These are phyloP conservation scores for Pangasianodon gigas DNA, from an alignment of 2,113 vertebrate species.

Conservation along the genomic window DNA sequence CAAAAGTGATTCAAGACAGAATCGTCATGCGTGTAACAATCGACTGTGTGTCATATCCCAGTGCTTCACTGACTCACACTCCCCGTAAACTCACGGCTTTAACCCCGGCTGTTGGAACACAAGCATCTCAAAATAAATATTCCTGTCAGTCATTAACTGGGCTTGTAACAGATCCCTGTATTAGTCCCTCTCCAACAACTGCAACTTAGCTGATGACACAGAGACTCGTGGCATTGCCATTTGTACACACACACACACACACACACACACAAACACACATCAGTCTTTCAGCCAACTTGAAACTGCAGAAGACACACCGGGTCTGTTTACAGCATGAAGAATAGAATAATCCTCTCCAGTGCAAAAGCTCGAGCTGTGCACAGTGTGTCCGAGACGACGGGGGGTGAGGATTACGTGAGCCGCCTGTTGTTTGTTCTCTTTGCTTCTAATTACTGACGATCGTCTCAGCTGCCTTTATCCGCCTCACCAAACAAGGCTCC, in stretches of 20 bases:
- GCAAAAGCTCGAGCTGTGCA: neutral
- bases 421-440: slow-evolving; percentile 17
- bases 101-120: slow-evolving; percentile 45
- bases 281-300: neutral
- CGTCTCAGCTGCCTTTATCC: slow-evolving; percentile 13
- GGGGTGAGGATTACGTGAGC: slow-evolving; percentile 24
- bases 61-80: neutral
- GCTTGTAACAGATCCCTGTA: slow-evolving; percentile 30
- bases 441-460: neutral
- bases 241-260: neutral
- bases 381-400: neutral
- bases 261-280: neutral
- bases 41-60: neutral
- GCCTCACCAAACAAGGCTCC: neutral
- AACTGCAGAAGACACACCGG: neutral
- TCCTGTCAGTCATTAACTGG: slow-evolving; percentile 14
- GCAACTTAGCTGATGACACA: slow-evolving; percentile 29
- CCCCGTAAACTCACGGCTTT: slow-evolving; percentile 11
- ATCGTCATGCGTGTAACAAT: neutral
- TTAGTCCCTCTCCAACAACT: neutral
- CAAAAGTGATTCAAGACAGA: neutral
- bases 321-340: slow-evolving; percentile 1
- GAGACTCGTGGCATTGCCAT: slow-evolving; percentile 12
- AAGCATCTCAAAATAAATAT: slow-evolving; percentile 50
- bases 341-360: slow-evolving; percentile 8